Evolutionary conservation across 2,888 invertebrate species (phyloP).

Genomic region (Nineta flava): DNA sequence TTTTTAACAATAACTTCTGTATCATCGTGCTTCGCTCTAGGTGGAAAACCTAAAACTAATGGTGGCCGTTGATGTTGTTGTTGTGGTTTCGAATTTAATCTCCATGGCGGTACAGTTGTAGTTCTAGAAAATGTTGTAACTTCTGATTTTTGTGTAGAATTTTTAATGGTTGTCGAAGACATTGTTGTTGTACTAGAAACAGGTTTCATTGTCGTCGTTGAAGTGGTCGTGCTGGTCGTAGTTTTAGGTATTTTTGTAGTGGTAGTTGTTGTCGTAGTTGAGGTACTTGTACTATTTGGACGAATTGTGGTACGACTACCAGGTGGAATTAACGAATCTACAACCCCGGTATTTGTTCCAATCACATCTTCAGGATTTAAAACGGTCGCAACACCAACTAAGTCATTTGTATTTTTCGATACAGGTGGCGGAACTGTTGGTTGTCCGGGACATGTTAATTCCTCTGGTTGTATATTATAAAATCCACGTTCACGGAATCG

Average conservation of each 20-base stretch:
- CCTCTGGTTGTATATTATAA: conserved; percentile 72
- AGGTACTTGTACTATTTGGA: conserved; percentile 15
- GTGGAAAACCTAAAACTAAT: conserved; percentile 51
- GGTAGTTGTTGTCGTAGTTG: conserved; percentile 20
- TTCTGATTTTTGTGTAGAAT: conserved; percentile 12
- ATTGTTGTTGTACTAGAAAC: conserved; percentile 22
- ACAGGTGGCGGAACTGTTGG: conserved; percentile 13
- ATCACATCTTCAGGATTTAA: conserved; percentile 30
- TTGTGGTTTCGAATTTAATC: conserved; percentile 21
- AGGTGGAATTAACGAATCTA: conserved; percentile 25
- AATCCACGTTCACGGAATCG: conserved; percentile 68
- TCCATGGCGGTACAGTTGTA: conserved; percentile 22
- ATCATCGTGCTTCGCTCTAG: conserved; percentile 42
- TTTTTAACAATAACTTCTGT: conserved; percentile 70
- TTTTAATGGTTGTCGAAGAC: conserved; percentile 20
- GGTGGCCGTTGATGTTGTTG: conserved; percentile 44
- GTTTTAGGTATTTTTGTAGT: conserved; percentile 13
- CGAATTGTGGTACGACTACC: conserved; percentile 18
- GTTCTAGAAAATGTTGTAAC: conserved; percentile 12
- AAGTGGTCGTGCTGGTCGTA: conserved; percentile 16
- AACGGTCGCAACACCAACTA: conserved; percentile 37
- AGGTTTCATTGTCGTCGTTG: conserved; percentile 22
- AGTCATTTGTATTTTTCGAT: conserved; percentile 26
- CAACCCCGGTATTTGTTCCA: conserved; percentile 20
- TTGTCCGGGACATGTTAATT: conserved; percentile 38